phyloP scores from a whole-genome alignment of 2,113 vertebrate genomes.

The Oryzias woworae region DNA sequence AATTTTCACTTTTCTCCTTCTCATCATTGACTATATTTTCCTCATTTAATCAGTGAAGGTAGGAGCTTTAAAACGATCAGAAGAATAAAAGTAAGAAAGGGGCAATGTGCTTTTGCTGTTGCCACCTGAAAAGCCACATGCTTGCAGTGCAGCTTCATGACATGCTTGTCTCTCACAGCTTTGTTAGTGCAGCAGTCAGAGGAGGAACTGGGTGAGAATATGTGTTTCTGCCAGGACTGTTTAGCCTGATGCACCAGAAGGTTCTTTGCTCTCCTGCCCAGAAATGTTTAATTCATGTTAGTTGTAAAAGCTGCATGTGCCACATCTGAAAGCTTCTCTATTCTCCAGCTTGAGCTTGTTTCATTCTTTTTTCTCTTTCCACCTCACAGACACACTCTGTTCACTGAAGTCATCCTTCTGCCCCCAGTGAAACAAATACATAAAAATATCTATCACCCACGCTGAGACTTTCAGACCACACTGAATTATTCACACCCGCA shows the following conservation, averaged over 20 bases:
- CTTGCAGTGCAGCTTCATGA: slow-evolving; percentile 38
- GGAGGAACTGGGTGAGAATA: slow-evolving; percentile 58
- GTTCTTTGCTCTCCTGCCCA: slow-evolving; percentile 27
- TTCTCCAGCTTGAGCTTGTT: background rate
- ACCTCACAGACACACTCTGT: slow-evolving; percentile 18
- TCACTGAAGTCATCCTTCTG: slow-evolving; percentile 53
- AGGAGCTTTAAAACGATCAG: slow-evolving; percentile 2
- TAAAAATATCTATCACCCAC: slow-evolving; percentile 48
- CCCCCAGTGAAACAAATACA: slow-evolving; percentile 50
- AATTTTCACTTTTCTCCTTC: too few relatives aligned
- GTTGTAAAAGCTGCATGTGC: slow-evolving; percentile 48
- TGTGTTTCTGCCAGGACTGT: slow-evolving; percentile 69
- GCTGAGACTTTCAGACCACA: slow-evolving; percentile 61
- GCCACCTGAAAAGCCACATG: slow-evolving; percentile 38
- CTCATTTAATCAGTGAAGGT: too few relatives aligned
- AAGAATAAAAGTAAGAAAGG: slow-evolving; percentile 26
- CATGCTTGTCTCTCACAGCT: slow-evolving; percentile 33
- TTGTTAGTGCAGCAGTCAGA: slow-evolving; percentile 40
- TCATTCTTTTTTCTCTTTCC: background rate
- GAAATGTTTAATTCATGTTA: slow-evolving; percentile 68
- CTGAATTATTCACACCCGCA: slow-evolving; percentile 74
- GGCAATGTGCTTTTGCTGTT: slow-evolving; percentile 64
- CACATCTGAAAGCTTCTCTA: slow-evolving; percentile 33
- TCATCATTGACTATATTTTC: too few relatives aligned
- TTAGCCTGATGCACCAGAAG: slow-evolving; percentile 55